Base-by-base conservation (phyloP, 2,888 invertebrate genomes). In the Agonopterix heracliana region DNA sequence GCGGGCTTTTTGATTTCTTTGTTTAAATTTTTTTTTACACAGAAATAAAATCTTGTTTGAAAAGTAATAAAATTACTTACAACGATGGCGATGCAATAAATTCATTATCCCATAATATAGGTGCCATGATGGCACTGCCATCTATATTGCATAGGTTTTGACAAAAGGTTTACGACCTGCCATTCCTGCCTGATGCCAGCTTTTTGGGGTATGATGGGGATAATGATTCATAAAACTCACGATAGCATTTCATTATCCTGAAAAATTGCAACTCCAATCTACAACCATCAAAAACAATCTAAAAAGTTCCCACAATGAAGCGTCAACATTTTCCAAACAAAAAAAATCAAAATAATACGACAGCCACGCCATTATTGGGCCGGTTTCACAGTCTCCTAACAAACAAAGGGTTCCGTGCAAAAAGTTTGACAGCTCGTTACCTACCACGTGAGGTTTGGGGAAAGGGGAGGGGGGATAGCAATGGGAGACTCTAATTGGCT, bases 381-480 rank as follows among this genome's bases (percentile, higher is more conserved):
- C 11, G 26, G 44, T 41, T 40, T 46, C 41, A 34, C 44, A 42
- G 41, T 44, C 44, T 9, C 26, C 17, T 11, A 46, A 13, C 57
- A 59, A 59, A 59, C 57, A 59, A 57, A 57, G 52, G 55, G 46
- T 53, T 48, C 17, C 43, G 34, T 48, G 49, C 54, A 59, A 60
- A 60, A 60, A 60, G 56, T 59, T 59, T 60, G 60, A 59, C 60
- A 54, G 55, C 54, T 59, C 54, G 60, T 59, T 60, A 60, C 45
- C 5, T 26, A 26, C 26, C 26, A 26, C 26, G 45, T n/a, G 41
- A 11, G 34, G 44, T 12, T 7, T 51, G 41, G 48, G 49, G 51
- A 50, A 52, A 46, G 42, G 45, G 50, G 17, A 42, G 17, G 26
- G 43, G 43, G 36, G 47, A 9, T 9, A n/a, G 35, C n/a, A 35